Base-by-base conservation (phyloP, 2,113 vertebrate species). In the Dascyllus trimaculatus region DNA sequence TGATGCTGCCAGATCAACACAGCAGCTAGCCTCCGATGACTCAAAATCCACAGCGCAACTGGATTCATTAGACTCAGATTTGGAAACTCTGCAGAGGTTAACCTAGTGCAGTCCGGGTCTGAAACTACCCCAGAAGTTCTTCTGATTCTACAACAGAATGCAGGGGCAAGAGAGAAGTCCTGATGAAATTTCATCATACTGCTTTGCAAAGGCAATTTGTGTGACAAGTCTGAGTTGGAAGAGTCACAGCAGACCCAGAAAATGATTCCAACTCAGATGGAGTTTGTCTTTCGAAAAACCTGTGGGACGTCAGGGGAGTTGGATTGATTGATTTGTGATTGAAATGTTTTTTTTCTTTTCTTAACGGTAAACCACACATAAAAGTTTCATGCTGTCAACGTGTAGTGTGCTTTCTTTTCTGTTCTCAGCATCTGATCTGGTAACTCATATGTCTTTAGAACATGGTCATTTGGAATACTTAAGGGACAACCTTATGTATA, bases 181-280 rank as follows among this genome's bases (percentile, higher is more conserved):
- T 85, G 86, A 87, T 71, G 79, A 75, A 80, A 86, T 80, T 63
- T 48, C 72, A 68, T 72, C 73, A 38, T 7, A 3, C 51, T 67
- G 56, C 56, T 68, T 69, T 77, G 78, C 81, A 40, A 68, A 59
- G 51, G 59, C 26, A 60, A 66, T 82, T 58, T 85, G 52, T 54
- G 77, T 45, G 65, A 71, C 45, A 48, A 60, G 43, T 22, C 26
- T 38, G 72, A 65, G 68, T 29, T 54, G 17, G 60, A 29, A 24
- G 69, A 63, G 58, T 62, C 54, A n/a, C 46, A 60, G 53, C 58
- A 29, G 52, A 65, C 15, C 21, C 43, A 51, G 24, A 56, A 58
- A 77, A 80, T 57, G 2, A 80, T 25, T 80, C 72, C 46, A 48
- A 68, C 71, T 53, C 17, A 71, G 46, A 25, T 13, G 1, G 32